Conservation (phyloP, 2,113 vertebrate genomes). For the Sinocyclocheilus rhinocerous region DNA sequence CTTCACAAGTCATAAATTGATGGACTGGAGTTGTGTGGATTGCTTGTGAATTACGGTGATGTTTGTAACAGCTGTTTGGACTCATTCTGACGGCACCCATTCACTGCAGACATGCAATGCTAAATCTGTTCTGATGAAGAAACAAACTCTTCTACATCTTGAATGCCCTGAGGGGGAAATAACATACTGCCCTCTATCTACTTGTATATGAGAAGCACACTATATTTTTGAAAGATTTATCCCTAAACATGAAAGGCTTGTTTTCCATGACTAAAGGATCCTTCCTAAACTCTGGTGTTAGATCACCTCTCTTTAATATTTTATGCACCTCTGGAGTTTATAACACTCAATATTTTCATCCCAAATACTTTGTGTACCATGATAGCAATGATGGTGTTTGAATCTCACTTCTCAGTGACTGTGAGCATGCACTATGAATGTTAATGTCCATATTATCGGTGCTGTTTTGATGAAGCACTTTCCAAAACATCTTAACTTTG, state of each 20-base stretch:
- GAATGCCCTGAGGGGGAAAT: no score
- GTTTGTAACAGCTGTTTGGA: no score
- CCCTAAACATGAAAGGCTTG: neutral
- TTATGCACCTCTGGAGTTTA: constrained; percentile 28
- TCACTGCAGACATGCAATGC: no score
- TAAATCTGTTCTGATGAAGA: no score
- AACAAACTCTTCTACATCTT: no score
- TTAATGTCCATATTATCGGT: neutral
- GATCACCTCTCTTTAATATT: constrained; percentile 1
- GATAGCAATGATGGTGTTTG: neutral
- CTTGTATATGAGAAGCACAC: neutral
- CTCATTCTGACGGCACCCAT: no score
- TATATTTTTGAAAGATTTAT: neutral
- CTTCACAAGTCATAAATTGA: no score
- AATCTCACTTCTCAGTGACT: neutral
- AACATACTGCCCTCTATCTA: neutral
- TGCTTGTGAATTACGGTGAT: no score
- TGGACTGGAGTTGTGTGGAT: no score
- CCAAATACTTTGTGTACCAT: neutral
- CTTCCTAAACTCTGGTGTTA: neutral
- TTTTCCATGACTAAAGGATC: neutral
- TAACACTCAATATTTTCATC: constrained; percentile 14
- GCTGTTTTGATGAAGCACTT: constrained; percentile 4
- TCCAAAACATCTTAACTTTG: constrained; percentile 14
- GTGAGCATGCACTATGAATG: neutral